Evolutionary conservation across 2,888 invertebrate species (phyloP).

Genomic region (Hypselothyrea guttata): DNA sequence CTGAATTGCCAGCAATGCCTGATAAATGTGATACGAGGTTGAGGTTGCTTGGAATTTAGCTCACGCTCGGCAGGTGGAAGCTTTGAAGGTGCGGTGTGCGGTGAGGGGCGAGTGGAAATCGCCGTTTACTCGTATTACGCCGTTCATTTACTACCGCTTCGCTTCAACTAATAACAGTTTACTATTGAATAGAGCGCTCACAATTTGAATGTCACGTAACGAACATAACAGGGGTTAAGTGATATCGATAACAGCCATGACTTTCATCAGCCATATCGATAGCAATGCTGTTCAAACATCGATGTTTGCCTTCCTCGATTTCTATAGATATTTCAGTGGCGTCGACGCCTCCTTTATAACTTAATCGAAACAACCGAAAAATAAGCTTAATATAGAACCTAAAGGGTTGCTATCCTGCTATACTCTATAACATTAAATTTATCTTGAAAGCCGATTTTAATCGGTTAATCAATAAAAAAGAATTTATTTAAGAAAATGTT

Average conservation of each 20-base stretch:
- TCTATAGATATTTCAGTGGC: too few species aligned
- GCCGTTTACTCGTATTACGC: constrained; percentile 29
- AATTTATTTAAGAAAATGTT: too few species aligned
- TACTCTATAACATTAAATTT: too few species aligned
- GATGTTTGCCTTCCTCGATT: too few species aligned
- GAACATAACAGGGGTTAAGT: neutral
- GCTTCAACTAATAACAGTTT: constrained; percentile 26
- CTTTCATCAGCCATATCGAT: too few species aligned
- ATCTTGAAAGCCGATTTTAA: too few species aligned
- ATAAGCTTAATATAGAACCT: too few species aligned
- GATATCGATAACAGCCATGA: constrained; percentile 24
- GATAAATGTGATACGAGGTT: constrained; percentile 65
- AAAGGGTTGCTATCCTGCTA: too few species aligned
- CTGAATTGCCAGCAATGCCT: constrained; percentile 54
- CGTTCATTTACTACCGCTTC: constrained; percentile 23
- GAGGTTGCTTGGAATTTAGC: constrained; percentile 47
- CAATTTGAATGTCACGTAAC: constrained; percentile 29
- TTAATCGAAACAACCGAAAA: too few species aligned
- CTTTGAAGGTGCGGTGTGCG: constrained; percentile 21
- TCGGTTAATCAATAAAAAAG: too few species aligned
- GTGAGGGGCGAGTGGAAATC: constrained; percentile 51
- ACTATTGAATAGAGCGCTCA: constrained; percentile 35
- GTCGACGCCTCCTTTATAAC: too few species aligned
- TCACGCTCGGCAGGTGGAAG: constrained; percentile 47
- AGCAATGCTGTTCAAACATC: too few species aligned